Conservation (phyloP, 2,797 vertebrate genomes). For the Alouatta caraya region DNA sequence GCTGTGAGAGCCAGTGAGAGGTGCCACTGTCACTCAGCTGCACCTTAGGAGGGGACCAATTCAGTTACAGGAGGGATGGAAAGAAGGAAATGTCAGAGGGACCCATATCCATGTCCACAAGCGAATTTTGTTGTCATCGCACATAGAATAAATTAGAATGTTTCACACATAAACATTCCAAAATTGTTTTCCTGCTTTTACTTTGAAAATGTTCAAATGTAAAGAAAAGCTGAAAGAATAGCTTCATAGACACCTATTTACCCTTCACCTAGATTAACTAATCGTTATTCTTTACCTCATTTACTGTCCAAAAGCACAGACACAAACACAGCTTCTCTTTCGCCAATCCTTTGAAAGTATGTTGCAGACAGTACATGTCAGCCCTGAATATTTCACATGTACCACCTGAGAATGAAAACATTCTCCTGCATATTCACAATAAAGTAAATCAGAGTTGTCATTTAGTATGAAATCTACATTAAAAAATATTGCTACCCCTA, state of each 20-base stretch:
- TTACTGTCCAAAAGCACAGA: not conserved
- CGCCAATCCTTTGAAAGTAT: not conserved
- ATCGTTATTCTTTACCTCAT: not conserved
- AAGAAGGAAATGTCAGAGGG: not conserved
- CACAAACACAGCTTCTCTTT: not conserved
- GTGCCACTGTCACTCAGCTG: not conserved
- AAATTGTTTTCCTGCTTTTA: not conserved
- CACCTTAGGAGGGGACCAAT: too few species aligned
- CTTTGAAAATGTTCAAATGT: not conserved
- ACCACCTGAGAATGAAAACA: not conserved
- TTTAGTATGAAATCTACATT: not conserved
- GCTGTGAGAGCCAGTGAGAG: not conserved
- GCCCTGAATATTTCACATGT: not conserved
- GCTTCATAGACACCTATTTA: not conserved
- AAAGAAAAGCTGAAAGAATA: not conserved
- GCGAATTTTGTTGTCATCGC: not conserved
- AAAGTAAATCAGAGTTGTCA: not conserved
- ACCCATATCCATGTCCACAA: not conserved
- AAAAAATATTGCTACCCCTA: not conserved
- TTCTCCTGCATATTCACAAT: not conserved
- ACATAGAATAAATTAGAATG: not conserved
- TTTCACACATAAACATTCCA: not conserved
- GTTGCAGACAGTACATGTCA: not conserved
- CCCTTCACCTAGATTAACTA: not conserved
- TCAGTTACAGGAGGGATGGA: not conserved